phyloP scores from a whole-genome alignment of 2,888 invertebrate species.

The Phanerotoma sp. region DNA sequence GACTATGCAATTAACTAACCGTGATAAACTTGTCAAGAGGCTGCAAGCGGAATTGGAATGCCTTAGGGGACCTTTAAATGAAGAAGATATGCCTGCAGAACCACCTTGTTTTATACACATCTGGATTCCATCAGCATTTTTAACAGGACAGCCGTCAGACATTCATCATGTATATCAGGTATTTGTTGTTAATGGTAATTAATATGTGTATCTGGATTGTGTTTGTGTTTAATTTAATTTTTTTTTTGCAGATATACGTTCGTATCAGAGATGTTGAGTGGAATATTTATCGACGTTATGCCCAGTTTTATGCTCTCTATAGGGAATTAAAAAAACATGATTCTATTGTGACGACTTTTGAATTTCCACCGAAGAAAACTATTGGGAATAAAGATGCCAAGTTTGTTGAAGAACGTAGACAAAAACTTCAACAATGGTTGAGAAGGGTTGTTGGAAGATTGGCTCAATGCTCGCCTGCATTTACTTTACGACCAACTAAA shows the following conservation, averaged over 20 bases:
- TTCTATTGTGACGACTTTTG: slow-evolving; percentile 74
- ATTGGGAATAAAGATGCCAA: slow-evolving; percentile 86
- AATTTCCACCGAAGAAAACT: slow-evolving; percentile 94
- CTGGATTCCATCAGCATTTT: slow-evolving; percentile 86
- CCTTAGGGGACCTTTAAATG: slow-evolving; percentile 65
- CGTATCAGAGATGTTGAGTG: slow-evolving; percentile 87
- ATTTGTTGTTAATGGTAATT: slow-evolving; percentile 32
- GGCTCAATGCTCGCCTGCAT: slow-evolving; percentile 69
- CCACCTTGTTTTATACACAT: slow-evolving; percentile 69
- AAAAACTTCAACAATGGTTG: slow-evolving; percentile 83
- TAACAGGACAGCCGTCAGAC: slow-evolving; percentile 71
- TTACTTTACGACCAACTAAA: slow-evolving; percentile 74
- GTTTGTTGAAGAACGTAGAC: slow-evolving; percentile 85
- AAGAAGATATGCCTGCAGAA: slow-evolving; percentile 56
- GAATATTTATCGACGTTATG: slow-evolving; percentile 94
- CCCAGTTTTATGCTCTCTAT: slow-evolving; percentile 88
- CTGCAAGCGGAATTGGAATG: slow-evolving; percentile 67
- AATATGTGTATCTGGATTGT: not conserved
- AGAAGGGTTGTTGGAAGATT: slow-evolving; percentile 77
- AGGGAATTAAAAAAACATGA: slow-evolving; percentile 81
- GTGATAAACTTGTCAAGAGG: slow-evolving; percentile 63
- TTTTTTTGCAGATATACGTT: slow-evolving; percentile 68
- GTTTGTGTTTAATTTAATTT: not conserved
- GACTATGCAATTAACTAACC: slow-evolving; percentile 67
- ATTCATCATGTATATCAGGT: slow-evolving; percentile 91